phyloP scores from a whole-genome alignment of 2,888 invertebrate species.

The Chrysolina haemoptera region DNA sequence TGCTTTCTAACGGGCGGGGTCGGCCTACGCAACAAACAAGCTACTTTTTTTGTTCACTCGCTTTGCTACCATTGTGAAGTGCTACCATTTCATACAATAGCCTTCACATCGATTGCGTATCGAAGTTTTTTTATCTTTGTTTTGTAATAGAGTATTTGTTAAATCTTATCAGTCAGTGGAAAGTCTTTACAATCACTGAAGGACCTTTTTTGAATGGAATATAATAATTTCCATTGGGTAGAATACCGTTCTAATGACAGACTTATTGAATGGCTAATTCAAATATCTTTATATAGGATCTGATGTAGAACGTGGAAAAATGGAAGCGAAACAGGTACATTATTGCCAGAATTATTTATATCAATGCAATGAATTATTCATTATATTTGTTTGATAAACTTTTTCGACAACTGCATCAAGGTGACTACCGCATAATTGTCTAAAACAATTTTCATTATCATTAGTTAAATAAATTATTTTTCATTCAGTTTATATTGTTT shows the following conservation, averaged over 20 bases:
- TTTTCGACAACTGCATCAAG: not conserved
- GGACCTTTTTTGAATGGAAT: conserved; percentile 34
- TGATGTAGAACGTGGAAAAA: not conserved
- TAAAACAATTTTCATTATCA: too few species aligned
- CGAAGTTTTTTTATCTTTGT: conserved; percentile 52
- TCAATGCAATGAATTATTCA: not conserved
- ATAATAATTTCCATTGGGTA: conserved; percentile 19
- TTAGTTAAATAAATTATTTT: too few species aligned
- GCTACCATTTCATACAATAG: conserved; percentile 62
- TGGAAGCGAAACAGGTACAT: not conserved
- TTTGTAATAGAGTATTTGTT: conserved; percentile 50
- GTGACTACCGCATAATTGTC: not conserved
- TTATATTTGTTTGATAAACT: not conserved
- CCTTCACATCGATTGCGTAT: conserved; percentile 57
- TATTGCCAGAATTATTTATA: not conserved
- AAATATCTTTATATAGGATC: not conserved
- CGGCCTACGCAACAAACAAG: conserved; percentile 64
- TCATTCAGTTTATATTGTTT: too few species aligned
- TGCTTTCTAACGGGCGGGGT: conserved; percentile 65
- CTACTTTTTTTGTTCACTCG: conserved; percentile 59
- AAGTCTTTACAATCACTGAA: conserved; percentile 42
- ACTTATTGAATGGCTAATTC: conserved; percentile 4
- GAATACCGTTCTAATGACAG: conserved; percentile 18
- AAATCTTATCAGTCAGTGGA: conserved; percentile 50
- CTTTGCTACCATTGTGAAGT: conserved; percentile 57